These are phyloP conservation scores for Eucera pruinosa DNA, from an alignment of 2,888 invertebrate genomes.

Conservation along the genomic window DNA sequence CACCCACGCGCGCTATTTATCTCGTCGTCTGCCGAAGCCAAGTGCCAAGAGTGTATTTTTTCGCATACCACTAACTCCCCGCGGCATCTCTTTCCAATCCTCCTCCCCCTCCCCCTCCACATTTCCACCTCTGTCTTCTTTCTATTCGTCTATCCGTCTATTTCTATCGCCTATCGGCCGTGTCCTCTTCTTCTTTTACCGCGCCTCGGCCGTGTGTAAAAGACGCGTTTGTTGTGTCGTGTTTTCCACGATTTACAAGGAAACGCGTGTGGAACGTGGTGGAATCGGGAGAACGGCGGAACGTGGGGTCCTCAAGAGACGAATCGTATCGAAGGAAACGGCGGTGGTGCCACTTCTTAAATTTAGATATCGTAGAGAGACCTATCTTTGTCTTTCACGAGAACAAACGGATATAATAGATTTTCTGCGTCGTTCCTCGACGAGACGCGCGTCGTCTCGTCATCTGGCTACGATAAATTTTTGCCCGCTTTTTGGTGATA, in stretches of 20 bases:
- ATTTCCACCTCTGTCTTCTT: slow-evolving; percentile 31
- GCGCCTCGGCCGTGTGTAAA: not conserved
- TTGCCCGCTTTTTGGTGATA: slow-evolving; percentile 6
- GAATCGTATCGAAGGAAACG: slow-evolving; percentile 64
- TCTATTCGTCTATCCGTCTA: slow-evolving; percentile 50
- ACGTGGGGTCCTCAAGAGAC: slow-evolving; percentile 55
- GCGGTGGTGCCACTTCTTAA: slow-evolving; percentile 75
- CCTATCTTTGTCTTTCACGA: not conserved
- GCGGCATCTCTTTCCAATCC: not conserved
- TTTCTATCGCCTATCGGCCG: slow-evolving; percentile 38
- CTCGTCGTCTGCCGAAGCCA: slow-evolving; percentile 79
- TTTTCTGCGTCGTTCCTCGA: slow-evolving; percentile 24
- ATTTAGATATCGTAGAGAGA: slow-evolving; percentile 75
- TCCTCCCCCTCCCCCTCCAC: slow-evolving; percentile 7
- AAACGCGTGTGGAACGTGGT: slow-evolving; percentile 54
- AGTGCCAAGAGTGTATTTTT: slow-evolving; percentile 80
- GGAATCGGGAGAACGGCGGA: slow-evolving; percentile 49
- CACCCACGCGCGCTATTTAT: slow-evolving; percentile 81
- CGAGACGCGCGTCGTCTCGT: not conserved
- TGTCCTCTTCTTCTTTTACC: slow-evolving; percentile 5
- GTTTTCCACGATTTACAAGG: slow-evolving; percentile 59
- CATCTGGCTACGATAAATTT: slow-evolving; percentile 33
- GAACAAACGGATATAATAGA: slow-evolving; percentile 32
- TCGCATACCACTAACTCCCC: slow-evolving; percentile 63
- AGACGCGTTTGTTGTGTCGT: not conserved